Base-by-base conservation (phyloP, 2,888 invertebrate species). In the Sicus ferrugineus region DNA sequence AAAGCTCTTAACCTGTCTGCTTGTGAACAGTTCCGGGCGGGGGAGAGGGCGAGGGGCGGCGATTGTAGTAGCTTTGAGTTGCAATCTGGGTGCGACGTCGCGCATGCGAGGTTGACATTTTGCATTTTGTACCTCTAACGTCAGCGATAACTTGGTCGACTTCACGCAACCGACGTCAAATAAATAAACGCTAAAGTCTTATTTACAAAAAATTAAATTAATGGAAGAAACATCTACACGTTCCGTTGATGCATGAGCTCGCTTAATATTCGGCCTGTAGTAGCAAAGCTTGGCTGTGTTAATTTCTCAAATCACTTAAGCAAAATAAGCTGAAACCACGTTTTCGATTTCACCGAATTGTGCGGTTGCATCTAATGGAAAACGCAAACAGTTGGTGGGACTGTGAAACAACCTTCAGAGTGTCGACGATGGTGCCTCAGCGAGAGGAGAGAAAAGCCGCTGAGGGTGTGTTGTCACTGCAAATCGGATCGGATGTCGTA, bases 121-220 rank as follows among this genome's bases (percentile, higher is more conserved):
- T 4, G 23, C 54, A 31, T 38, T 38, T 59, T n/a, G 11, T 30
- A 11, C 34, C 38, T 28, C 7, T 9, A 5, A 52, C n/a, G 23
- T 52, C 50, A 11, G 50, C 23, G 21, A 52, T 19, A 9, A 34
- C n/a, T n/a, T 34, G 14, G 6, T 52, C 4, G 3, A 52, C 9
- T 21, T 23, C 31, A 7, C 38, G 26, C 21, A 16, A 9, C 30
- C 16, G 11, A 16, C 21, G 21, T n/a, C n/a, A 30, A 16, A 21
- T 54, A 54, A 26, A 7, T 26, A 63, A 19, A 28, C 16, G 26
- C 48, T 16, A 46, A 48, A 9, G 46, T 26, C 6, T 42, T 28
- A 63, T 42, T 38, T 50, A 52, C 52, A 52, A 30, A 52, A 19
- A 64, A 31, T 61, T 54, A 34, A 54, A 54, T 28, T 28, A 66